Evolutionary conservation across 2,113 vertebrate genomes (phyloP), one percentile per base, ranked within the genome.

Genomic region (Hippoglossus stenolepis): DNA sequence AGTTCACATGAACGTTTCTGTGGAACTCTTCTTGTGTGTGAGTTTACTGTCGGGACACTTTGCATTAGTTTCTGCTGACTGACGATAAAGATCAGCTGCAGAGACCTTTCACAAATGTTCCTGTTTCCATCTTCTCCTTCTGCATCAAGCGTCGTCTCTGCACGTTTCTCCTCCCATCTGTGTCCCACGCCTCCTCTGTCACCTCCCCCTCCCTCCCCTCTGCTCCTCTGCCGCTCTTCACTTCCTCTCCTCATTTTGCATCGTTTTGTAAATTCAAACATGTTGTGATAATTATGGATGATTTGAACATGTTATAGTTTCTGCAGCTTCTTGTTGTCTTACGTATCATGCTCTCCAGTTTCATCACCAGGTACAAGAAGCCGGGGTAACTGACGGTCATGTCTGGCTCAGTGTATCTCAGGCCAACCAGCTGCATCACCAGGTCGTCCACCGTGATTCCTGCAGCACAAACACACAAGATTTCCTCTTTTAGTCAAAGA

Each of bases 321-420:
- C 8, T 56, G 10, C 43, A 45, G 35, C 45, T 12, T 5, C 3
- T 47, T n/a, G n/a, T n/a, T n/a, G n/a, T 47, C 12, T 94, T 90
- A 95, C 94, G 68, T 73, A 92, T 94, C 94, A 94, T 95, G 83
- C 81, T 90, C 85, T 94, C 92, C 90, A 95, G 84, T 59, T 94
- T 95, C 67, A 94, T 87, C 65, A 95, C 64, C 64, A 94, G 92
- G 84, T 85, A 93, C 67, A 95, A 88, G 87, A 95, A 95, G 24
- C 92, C 94, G 1, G 94, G 92, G 85, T 93, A 95, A 21, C 88
- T 94, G 92, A 95, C 57, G 66, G 92, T 95, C 91, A 93, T 40
- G 80, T 94, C 84, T 0, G 88, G 86, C 77, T 95, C 94, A 0
- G 92, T 94, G 90, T 95, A 94, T 20, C 94, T 85, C 72, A 93